Conservation (phyloP, 2,113 vertebrate species). For the Pongo pygmaeus region DNA sequence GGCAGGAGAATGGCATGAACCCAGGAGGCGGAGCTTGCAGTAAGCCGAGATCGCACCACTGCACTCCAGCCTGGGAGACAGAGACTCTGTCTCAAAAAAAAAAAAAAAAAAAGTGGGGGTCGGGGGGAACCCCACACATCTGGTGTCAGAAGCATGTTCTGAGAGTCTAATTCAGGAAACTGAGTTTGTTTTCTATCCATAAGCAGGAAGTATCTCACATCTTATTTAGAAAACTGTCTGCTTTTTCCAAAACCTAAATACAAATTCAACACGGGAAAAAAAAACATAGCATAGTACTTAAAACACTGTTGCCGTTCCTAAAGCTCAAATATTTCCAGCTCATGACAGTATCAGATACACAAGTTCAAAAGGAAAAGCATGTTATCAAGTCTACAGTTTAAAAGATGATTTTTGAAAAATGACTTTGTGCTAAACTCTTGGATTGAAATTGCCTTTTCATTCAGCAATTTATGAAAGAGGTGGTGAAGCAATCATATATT, state of each 20-base stretch:
- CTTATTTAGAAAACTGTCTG: neutral
- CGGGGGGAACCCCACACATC: neutral
- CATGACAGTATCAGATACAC: neutral
- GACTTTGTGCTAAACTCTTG: neutral
- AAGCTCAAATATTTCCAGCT: neutral
- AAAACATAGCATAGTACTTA: neutral
- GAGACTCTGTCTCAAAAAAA: too few species aligned
- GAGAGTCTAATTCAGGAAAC: neutral
- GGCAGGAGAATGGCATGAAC: too few species aligned
- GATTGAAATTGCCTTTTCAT: neutral
- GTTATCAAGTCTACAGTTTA: neutral
- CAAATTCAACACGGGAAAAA: neutral
- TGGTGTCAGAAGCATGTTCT: neutral
- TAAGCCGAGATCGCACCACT: fast-evolving
- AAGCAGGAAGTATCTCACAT: neutral
- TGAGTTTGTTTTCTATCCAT: neutral
- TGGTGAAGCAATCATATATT: neutral
- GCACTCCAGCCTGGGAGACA: too few species aligned
- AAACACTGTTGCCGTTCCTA: neutral
- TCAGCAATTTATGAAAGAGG: neutral
- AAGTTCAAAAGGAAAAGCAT: neutral
- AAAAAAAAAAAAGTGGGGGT: too few species aligned
- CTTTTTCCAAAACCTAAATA: neutral
- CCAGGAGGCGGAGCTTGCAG: too few species aligned
- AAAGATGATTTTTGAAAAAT: neutral